Evolutionary conservation across 2,888 invertebrate genomes (phyloP), one percentile per base, ranked within the genome.

Genomic region (Muschampia plurimacula): DNA sequence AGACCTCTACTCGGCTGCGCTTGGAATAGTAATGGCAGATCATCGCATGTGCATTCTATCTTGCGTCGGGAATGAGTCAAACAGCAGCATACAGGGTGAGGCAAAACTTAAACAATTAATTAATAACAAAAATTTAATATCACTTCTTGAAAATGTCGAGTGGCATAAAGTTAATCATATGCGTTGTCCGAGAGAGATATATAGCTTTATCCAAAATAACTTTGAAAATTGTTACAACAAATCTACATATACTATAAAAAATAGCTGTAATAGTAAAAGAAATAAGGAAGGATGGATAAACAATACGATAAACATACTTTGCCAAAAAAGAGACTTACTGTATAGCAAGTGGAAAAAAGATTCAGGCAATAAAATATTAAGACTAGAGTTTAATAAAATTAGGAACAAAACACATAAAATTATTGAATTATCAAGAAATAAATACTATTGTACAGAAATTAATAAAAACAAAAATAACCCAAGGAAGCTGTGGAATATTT

Each of bases 1-100:
- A 55, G 72, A 71, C 62, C 72, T 74, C 6, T 75, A 70, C 75
- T 68, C 75, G 52, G 76, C 74, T 1, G 75, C 72, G 71, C 65
- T 76, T 32, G 71, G 72, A n/a, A 71, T 68, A 5, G 67, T 67
- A 52, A 69, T 76, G 60, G 75, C 71, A 2, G 75, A 75, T 39
- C 73, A 73, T 32, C 66, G 72, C n/a, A 52, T 36, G 69, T 6
- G 5, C 39, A 12, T 62, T 13, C 9, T 66, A n/a, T 49, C 66
- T 0, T 67, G 66, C 46, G 12, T n/a, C 15, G 22, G 55, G n/a
- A 22, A 5, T 2, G 9, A 15, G n/a, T 15, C 8, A 55, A 1
- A 8, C 9, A 52, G 28, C 59, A 59, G 44, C 12, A 72, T 67
- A 72, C 67, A 65, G 67, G 44, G 0, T 63, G 63, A 63, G 55